Evolutionary conservation across 1,140 invertebrate genomes (phyloP).

Genomic region (Drosophila equinoxialis): DNA sequence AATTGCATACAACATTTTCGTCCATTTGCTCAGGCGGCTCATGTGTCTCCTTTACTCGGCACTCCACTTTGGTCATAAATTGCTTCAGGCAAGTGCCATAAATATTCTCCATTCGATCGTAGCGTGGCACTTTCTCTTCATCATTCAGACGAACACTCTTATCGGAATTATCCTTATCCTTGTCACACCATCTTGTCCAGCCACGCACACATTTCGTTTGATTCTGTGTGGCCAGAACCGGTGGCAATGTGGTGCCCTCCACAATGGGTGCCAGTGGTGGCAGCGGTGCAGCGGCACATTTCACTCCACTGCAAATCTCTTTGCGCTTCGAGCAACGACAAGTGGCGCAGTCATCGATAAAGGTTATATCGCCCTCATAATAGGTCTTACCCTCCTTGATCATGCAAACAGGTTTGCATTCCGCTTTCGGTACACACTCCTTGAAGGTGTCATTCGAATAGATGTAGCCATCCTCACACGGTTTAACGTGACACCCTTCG

Average conservation of each 20-base stretch:
- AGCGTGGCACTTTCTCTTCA: slow-evolving; percentile 75
- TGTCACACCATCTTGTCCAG: slow-evolving; percentile 91
- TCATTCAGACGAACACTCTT: slow-evolving; percentile 74
- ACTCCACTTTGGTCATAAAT: slow-evolving; percentile 89
- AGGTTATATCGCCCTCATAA: slow-evolving; percentile 91
- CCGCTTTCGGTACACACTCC: slow-evolving; percentile 89
- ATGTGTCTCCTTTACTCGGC: slow-evolving; percentile 87
- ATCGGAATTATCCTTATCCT: slow-evolving; percentile 83
- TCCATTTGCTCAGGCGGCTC: slow-evolving; percentile 87
- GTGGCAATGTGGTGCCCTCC: slow-evolving; percentile 50
- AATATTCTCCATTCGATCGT: slow-evolving; percentile 69
- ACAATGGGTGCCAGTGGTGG: slow-evolving; percentile 39
- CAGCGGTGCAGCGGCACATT: slow-evolving; percentile 83
- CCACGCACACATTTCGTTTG: slow-evolving; percentile 85
- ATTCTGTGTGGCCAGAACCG: slow-evolving; percentile 48
- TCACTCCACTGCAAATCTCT: slow-evolving; percentile 88
- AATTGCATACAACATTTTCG: slow-evolving; percentile 89
- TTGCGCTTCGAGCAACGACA: slow-evolving; percentile 88
- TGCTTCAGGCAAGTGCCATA: slow-evolving; percentile 74
- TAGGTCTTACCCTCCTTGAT: slow-evolving; percentile 86
- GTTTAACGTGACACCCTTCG: slow-evolving; percentile 87
- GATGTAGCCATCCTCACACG: slow-evolving; percentile 88
- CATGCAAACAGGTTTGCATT: slow-evolving; percentile 89
- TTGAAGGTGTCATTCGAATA: slow-evolving; percentile 87
- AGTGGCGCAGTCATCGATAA: slow-evolving; percentile 89